Evolutionary conservation across 2,113 vertebrate genomes (phyloP).

Genomic region (Trematocara nigrifrons): DNA sequence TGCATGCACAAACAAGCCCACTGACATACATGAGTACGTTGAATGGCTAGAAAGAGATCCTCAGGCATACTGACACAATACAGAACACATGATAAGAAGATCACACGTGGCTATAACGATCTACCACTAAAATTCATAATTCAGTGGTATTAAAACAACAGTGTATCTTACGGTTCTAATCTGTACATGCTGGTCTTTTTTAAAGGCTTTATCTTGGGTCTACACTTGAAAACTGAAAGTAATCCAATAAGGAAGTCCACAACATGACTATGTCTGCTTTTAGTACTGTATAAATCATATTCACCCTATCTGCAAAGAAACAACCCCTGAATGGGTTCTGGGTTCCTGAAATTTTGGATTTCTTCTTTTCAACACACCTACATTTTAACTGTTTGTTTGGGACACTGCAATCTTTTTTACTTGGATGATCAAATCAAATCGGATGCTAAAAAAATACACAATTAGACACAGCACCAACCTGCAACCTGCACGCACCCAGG

Average conservation of each 20-base stretch:
- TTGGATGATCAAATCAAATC: neutral
- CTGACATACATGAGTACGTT: neutral
- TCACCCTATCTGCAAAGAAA: neutral
- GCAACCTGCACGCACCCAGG: neutral
- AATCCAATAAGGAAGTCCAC: neutral
- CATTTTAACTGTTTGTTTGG: neutral
- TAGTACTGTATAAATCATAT: neutral
- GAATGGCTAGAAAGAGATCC: neutral
- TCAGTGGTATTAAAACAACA: neutral
- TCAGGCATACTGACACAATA: slow-evolving; percentile 25
- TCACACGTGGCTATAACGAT: neutral
- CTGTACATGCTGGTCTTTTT: neutral
- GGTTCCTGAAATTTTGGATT: neutral
- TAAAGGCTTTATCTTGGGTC: neutral
- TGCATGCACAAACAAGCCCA: slow-evolving; percentile 18
- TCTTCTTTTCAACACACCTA: neutral
- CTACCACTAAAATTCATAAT: neutral
- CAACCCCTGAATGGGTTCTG: neutral
- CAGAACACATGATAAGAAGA: slow-evolving; percentile 22
- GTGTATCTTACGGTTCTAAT: neutral
- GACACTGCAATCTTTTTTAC: neutral
- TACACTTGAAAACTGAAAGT: neutral
- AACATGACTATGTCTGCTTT: neutral
- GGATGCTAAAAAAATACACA: neutral
- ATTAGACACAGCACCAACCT: neutral